Conservation (phyloP, 2,888 invertebrate genomes). For the Galeruca laticollis region DNA sequence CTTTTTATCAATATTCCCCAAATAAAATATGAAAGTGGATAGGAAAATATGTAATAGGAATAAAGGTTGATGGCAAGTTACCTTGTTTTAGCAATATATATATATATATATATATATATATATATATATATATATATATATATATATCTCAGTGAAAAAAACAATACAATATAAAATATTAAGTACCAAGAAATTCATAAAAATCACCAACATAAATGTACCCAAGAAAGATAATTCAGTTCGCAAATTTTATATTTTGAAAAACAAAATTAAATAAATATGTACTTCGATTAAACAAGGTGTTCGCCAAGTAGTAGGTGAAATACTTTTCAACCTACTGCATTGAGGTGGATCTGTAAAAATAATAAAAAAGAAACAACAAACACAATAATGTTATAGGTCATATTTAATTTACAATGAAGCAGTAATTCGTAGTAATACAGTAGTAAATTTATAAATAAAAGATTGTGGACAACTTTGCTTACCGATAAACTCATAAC, state of each 20-base stretch:
- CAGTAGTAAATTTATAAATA: conserved; percentile 51
- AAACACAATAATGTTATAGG: conserved; percentile 55
- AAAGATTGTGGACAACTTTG: conserved; percentile 33
- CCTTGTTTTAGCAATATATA: conserved; percentile 16
- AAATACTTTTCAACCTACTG: background rate
- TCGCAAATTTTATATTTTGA: conserved; percentile 1
- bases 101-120: background rate
- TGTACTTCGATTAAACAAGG: background rate
- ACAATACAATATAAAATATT: conserved; percentile 13
- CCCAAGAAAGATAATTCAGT: conserved; percentile 23
- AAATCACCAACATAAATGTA: conserved; percentile 23
- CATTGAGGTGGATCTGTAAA: conserved; percentile 50
- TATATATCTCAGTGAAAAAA: conserved; percentile 2
- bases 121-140: background rate
- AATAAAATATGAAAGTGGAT: background rate
- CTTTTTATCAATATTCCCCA: too few species aligned
- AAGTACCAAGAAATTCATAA: conserved; percentile 30
- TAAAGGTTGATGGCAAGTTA: conserved; percentile 15
- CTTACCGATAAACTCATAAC: background rate
- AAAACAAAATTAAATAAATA: background rate
- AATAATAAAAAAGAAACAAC: conserved; percentile 57
- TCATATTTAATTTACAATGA: conserved; percentile 57
- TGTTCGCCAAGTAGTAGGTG: background rate
- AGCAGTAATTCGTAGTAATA: conserved; percentile 50
- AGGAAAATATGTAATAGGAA: background rate